Evolutionary conservation across 2,113 vertebrate genomes (phyloP).

Genomic region (Corydoras sp.): DNA sequence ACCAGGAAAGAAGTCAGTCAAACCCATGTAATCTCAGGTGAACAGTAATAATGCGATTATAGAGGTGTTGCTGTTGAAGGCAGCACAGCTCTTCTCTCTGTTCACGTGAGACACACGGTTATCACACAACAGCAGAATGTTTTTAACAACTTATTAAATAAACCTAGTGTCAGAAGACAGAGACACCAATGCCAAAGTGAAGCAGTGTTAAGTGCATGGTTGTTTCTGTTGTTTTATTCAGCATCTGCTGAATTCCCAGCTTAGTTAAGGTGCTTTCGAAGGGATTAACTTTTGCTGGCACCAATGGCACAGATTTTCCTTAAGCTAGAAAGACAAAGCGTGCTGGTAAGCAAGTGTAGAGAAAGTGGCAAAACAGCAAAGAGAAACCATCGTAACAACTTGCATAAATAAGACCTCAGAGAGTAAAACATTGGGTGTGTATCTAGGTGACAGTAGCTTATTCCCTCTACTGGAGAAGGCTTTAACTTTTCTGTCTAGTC

Average conservation of each 20-base stretch:
- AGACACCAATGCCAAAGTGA: constrained; percentile 38
- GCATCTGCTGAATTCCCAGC: constrained; percentile 50
- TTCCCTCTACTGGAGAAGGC: constrained; percentile 30
- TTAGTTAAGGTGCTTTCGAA: constrained; percentile 53
- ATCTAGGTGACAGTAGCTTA: constrained; percentile 38
- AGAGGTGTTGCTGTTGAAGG: constrained; percentile 39
- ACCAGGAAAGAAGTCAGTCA: constrained; percentile 28
- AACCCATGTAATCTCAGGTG: constrained; percentile 45
- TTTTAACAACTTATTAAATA: constrained; percentile 46
- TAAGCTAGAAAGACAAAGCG: constrained; percentile 34
- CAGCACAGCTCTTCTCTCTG: constrained; percentile 25
- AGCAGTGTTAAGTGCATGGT: constrained; percentile 46
- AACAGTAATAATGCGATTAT: constrained; percentile 44
- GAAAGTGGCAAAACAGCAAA: constrained; percentile 20
- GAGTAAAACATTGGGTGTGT: constrained; percentile 26
- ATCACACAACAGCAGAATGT: constrained; percentile 51
- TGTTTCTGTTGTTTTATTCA: constrained; percentile 48
- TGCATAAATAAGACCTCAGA: constrained; percentile 43
- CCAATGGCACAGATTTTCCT: constrained; percentile 16
- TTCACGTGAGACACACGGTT: constrained; percentile 43
- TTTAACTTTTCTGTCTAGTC: constrained; percentile 32
- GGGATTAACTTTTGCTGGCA: constrained; percentile 52
- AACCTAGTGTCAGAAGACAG: constrained; percentile 40
- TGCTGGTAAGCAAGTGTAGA: constrained; percentile 31
- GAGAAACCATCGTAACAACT: constrained; percentile 25